Conservation (phyloP, 1,140 invertebrate genomes). For the Galendromus occidentalis region DNA sequence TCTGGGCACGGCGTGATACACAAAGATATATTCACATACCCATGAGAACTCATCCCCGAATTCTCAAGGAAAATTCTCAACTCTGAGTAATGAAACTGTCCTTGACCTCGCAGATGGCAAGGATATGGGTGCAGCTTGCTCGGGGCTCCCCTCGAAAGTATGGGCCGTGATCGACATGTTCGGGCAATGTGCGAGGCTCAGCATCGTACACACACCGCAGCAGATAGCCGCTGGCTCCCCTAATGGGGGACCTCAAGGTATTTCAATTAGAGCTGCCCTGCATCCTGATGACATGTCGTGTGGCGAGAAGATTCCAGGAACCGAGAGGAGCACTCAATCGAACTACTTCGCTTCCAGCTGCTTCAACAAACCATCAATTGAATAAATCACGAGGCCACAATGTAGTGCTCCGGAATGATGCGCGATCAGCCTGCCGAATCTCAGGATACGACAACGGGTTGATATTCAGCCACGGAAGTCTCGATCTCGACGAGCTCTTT, state of each 20-base stretch:
- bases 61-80: too few species aligned
- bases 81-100: too few species aligned
- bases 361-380: background rate
- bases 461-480: slow-evolving; percentile 31
- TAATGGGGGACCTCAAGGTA: slow-evolving; percentile 14
- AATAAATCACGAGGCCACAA: slow-evolving; percentile 42
- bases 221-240: background rate
- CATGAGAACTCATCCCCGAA: too few species aligned
- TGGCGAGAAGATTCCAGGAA: background rate
- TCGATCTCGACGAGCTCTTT: slow-evolving; percentile 35
- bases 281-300: slow-evolving; percentile 13
- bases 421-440: slow-evolving; percentile 40
- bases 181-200: slow-evolving; percentile 76
- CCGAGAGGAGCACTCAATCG: too few species aligned
- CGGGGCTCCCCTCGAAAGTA: slow-evolving; percentile 50
- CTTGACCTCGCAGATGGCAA: slow-evolving; percentile 58
- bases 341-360: too few species aligned
- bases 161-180: slow-evolving; percentile 89
- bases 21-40: too few species aligned
- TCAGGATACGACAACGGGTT: slow-evolving; percentile 38
- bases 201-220: slow-evolving; percentile 26
- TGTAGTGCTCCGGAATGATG: slow-evolving; percentile 43
- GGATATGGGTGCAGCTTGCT: slow-evolving; percentile 67
- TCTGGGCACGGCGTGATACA: too few species aligned
- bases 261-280: background rate